Conservation (phyloP, 2,113 vertebrate species). For the Tylochromis polylepis region DNA sequence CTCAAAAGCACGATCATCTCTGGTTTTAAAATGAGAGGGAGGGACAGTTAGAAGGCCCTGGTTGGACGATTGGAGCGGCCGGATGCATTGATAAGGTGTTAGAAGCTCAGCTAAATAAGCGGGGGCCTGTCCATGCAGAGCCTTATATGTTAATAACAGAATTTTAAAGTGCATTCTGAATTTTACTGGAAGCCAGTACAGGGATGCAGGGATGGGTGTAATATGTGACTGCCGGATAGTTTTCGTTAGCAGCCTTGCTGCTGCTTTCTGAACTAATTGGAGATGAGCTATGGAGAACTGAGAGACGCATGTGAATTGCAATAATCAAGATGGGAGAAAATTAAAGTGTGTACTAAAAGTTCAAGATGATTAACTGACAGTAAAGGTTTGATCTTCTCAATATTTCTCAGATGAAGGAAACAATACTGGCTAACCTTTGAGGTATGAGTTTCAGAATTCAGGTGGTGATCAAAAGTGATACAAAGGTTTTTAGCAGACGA, state of each 20-base stretch:
- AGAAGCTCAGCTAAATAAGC: background rate
- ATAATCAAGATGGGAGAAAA: background rate
- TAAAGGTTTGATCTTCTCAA: background rate
- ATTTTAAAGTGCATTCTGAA: background rate
- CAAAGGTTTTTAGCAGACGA: background rate
- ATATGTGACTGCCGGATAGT: background rate
- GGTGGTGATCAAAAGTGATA: background rate
- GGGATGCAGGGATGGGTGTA: background rate
- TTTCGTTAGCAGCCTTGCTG: background rate
- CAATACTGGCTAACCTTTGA: background rate
- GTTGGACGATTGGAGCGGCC: accelerated
- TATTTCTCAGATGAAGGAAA: background rate
- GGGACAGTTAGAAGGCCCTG: background rate
- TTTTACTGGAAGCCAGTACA: background rate
- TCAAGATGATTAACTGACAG: background rate
- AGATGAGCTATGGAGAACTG: background rate
- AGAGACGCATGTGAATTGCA: background rate
- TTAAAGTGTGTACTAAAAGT: background rate
- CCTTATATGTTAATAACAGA: background rate
- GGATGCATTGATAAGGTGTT: background rate
- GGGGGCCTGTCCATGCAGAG: background rate
- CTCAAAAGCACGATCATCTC: accelerated
- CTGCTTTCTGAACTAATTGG: background rate
- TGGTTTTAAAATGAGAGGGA: background rate
- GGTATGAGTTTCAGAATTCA: background rate